phyloP scores from a whole-genome alignment of 2,797 vertebrate species.

The Smutsia gigantea region DNA sequence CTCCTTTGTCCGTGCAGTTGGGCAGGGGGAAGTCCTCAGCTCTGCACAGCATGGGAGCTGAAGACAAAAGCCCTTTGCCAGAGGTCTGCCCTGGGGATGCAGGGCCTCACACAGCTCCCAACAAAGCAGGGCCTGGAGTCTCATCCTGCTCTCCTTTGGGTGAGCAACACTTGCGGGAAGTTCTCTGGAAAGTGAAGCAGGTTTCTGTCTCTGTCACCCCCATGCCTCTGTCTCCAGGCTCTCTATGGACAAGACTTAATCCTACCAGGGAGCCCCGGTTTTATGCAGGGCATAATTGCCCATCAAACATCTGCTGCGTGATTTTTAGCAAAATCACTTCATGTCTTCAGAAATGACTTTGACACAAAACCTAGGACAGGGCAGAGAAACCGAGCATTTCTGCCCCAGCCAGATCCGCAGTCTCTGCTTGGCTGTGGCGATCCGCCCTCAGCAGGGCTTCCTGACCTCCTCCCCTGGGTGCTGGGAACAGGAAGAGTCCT shows the following conservation, averaged over 20 bases:
- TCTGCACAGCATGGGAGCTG: rapidly evolving
- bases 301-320: neutral
- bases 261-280: neutral
- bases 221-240: no score
- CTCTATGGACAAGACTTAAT: rapidly evolving
- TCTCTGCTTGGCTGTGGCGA: neutral
- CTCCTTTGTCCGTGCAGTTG: no score
- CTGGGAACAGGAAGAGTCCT: neutral
- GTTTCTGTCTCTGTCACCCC: no score
- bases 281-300: neutral
- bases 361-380: neutral
- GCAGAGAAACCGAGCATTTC: neutral
- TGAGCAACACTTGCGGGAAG: neutral
- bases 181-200: neutral
- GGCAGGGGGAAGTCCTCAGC: neutral
- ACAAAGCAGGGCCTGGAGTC: neutral
- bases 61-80: no score
- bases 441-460: rapidly evolving
- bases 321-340: neutral
- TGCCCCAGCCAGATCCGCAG: neutral
- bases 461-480: neutral
- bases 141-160: neutral
- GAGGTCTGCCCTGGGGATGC: no score
- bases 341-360: neutral
- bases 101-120: rapidly evolving